Base-by-base conservation (phyloP, 2,888 invertebrate genomes). In the Tetranychus piercei region DNA sequence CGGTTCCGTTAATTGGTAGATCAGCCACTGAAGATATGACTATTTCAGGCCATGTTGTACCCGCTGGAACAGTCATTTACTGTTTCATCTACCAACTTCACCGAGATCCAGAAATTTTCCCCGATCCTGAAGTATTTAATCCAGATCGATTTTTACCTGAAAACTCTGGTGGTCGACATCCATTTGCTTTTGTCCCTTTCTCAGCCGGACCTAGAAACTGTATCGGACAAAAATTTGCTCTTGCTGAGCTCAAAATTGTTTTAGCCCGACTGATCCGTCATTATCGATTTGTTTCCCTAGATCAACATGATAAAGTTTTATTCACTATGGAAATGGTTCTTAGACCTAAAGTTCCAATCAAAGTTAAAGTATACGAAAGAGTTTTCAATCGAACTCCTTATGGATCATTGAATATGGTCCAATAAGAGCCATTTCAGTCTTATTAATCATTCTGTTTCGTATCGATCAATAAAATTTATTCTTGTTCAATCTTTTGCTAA, bases 1-100 rank as follows among this genome's bases (percentile, higher is more conserved):
- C 82, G 20, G 83, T 83, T n/a, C 82, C 83, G 11, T 78, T 81
- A 44, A 81, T 81, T 78, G 82, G 80, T 23, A 76, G 82, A 44
- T 77, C 76, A 18, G 74, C 81, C 8, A 79, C 80, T n/a, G 81
- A 82, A 73, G 81, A 82, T 69, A 76, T 77, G 44, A 76, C 76
- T 3, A 71, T 77, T 5, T 72, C 77, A 72, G 78, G 78, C 44
- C 74, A 79, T 73, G 74, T 22, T 6, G 74, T 79, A 23, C 79
- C 79, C 6, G 72, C 74, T n/a, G 78, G 78, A 9, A 78, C 77
- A 15, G 77, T 77, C 8, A 72, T 78, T 11, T 77, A 77, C 70
- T 74, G 79, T 18, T 76, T 77, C 34, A 77, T 78, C 0, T 78
- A 76, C 64, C 75, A 76, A 75, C 73, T 79, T 20, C 79, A 79